These are phyloP conservation scores for Myopa testacea DNA, from an alignment of 2,888 invertebrate genomes.

Conservation along the genomic window DNA sequence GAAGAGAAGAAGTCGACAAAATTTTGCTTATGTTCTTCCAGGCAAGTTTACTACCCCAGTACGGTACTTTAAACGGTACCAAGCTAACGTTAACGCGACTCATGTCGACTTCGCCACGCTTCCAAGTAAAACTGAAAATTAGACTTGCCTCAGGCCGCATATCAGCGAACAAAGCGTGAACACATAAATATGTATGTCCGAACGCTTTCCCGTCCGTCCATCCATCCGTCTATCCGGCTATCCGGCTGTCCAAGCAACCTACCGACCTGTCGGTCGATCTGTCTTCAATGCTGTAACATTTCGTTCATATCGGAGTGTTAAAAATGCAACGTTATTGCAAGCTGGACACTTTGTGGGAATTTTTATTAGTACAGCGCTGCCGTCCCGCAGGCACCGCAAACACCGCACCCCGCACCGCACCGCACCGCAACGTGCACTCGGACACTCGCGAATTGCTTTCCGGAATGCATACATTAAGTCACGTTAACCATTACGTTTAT, in stretches of 20 bases:
- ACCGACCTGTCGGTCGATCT: neutral
- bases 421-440: slow-evolving; percentile 1
- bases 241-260: neutral
- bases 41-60: no score
- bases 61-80: no score
- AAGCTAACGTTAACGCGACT: no score
- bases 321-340: slow-evolving; percentile 34
- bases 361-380: slow-evolving; percentile 33
- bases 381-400: neutral
- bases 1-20: no score
- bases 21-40: no score
- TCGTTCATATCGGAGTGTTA: neutral
- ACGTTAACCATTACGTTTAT: slow-evolving; percentile 27
- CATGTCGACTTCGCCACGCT: neutral
- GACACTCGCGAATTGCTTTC: slow-evolving; percentile 19
- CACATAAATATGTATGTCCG: neutral
- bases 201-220: neutral
- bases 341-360: slow-evolving; percentile 34
- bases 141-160: neutral
- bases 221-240: neutral
- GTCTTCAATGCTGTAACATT: neutral
- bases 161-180: neutral
- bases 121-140: neutral
- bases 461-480: slow-evolving; percentile 33
- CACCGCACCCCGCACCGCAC: neutral